Conservation (phyloP, 2,797 vertebrate genomes). For the Tamandua tetradactyla region DNA sequence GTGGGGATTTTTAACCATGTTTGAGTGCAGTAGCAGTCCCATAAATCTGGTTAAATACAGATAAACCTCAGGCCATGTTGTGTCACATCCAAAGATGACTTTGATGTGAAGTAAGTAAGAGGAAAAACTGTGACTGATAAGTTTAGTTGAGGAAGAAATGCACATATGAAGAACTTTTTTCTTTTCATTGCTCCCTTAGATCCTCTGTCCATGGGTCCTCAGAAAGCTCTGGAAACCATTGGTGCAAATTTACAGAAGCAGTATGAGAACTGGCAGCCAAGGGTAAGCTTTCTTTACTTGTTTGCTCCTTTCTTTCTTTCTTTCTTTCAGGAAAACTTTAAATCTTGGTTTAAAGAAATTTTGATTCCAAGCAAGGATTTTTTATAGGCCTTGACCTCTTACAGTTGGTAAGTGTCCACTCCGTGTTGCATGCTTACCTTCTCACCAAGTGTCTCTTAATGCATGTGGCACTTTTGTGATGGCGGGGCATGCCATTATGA, state of each 20-base stretch:
- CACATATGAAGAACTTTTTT: background rate
- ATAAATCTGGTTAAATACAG: background rate
- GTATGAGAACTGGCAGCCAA: slow-evolving; percentile 98
- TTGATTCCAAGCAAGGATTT: background rate
- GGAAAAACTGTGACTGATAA: background rate
- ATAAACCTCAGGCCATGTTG: background rate
- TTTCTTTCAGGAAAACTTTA: accelerated
- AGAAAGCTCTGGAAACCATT: slow-evolving; percentile 98
- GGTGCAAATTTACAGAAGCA: slow-evolving; percentile 98
- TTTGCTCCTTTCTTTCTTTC: background rate
- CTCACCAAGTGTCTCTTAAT: too few relatives aligned
- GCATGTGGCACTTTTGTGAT: too few relatives aligned
- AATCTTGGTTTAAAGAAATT: background rate
- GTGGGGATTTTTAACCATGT: background rate
- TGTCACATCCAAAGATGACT: background rate
- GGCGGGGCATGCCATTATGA: too few relatives aligned
- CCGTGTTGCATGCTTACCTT: too few relatives aligned
- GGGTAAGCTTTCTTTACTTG: slow-evolving; percentile 87
- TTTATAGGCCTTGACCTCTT: accelerated
- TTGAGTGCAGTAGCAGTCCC: background rate
- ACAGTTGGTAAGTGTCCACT: accelerated
- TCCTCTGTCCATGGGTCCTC: slow-evolving; percentile 98
- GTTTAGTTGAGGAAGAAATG: background rate
- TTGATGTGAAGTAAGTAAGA: background rate
- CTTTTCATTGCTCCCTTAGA: slow-evolving; percentile 85